Evolutionary conservation across 2,888 invertebrate genomes (phyloP), one percentile per base, ranked within the genome.

Genomic region (Imbricaverruca yamaguchii): DNA sequence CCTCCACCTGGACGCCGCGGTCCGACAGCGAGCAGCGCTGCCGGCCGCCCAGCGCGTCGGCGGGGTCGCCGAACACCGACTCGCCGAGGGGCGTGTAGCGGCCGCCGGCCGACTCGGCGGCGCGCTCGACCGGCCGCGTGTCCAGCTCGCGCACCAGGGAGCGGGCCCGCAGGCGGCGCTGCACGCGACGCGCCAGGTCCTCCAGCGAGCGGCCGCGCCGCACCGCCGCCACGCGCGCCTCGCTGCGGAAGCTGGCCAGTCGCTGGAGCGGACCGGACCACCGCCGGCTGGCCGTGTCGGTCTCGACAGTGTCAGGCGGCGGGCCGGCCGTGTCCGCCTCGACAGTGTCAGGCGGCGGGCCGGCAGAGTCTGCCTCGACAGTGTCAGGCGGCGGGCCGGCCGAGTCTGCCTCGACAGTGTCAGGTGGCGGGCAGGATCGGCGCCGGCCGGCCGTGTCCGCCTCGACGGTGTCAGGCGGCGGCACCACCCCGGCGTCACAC

Each of bases 261-360:
- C 63, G 81, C 80, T 55, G 81, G 69, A 56, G 80, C 53, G 55
- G 81, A 69, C 80, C 61, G 80, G 25, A 74, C 74, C 81, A 55
- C 53, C 81, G 57, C 80, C 65, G 18, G 53, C 39, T 18, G n/a
- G 11, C 67, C 23, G 67, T 12, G 23, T 25, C 39, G 1, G 39
- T 4, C 39, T 39, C 39, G 39, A 39, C 39, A 39, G 39, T 39
- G 39, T 39, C 39, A 4, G 39, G 39, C 4, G 39, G 39, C 39
- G 39, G 18, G 53, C 39, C 23, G n/a, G 11, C 67, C 23, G 67
- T 12, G 23, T 25, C 8, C 10, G 23, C 12, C 23, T 23, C 23
- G 67, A 25, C 67, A 25, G 67, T 25, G 23, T 25, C 67, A 23
- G 67, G 67, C 23, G 25, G 67, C 23, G 25, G 23, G n/a, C n/a